Evolutionary conservation across 1,140 invertebrate genomes (phyloP), one percentile per base, ranked within the genome.

Genomic region (Olivierus martensii): DNA sequence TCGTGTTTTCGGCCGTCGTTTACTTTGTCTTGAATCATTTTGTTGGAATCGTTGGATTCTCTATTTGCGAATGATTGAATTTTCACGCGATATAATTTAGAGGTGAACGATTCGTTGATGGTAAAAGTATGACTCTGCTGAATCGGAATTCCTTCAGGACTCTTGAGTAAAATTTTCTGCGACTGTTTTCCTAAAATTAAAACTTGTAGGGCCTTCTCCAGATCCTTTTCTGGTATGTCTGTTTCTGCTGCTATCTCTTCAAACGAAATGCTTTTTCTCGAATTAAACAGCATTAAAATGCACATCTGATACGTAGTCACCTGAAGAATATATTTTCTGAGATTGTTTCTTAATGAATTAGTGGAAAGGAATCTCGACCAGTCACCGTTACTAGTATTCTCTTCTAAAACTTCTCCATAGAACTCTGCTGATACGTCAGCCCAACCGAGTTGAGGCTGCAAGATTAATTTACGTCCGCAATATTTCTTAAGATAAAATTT

Each of bases 1-100:
- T 98, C 95, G 69, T 98, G 92, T 71, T 98, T 98, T 54, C 95
- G 77, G 71, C 99, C 95, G 70, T 99, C 95, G 67, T 99, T 94
- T 14, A 97, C 91, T 75, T 98, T 98, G 21, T 64, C 81, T 93
- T 62, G 92, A 79, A 0, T 94, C 98, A 73, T 99, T 28, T 28
- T 28, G 9, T 2, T 9, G 94, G 67, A 87, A 83, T 56, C 95
- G 78, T 69, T 99, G 94, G 90, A 93, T 71, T 99, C 95, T 41
- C 92, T 91, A 71, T 96, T 95, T 4, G 88, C 91, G 34, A 91
- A 88, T 53, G 73, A 70, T 58, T 77, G 75, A 52, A 78, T 76
- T 62, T 75, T 76, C 4, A 78, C 75, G 78, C 90, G 82, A 69
- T 94, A 87, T 58, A 98, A 76, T 75, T 97, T 97, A 35, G 94